These are phyloP conservation scores for Syrphus vitripennis DNA, from an alignment of 2,888 invertebrate genomes.

Conservation along the genomic window DNA sequence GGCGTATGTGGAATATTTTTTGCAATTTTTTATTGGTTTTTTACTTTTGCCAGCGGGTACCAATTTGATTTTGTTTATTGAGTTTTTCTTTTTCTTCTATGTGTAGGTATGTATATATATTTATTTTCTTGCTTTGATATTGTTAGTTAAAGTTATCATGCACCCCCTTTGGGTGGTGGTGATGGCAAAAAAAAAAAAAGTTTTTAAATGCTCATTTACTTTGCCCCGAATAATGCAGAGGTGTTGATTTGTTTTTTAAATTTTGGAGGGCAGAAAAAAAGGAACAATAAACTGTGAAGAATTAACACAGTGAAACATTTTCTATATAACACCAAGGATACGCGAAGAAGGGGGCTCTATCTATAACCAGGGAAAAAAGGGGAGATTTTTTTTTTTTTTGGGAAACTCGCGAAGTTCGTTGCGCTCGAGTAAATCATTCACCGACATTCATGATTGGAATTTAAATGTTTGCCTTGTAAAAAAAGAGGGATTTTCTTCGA, in stretches of 20 bases:
- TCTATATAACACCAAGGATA: neutral
- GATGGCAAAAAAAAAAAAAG: neutral
- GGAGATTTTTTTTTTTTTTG: conserved; percentile 21
- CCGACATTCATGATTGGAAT: conserved; percentile 69
- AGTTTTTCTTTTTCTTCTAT: no score
- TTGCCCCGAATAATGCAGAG: neutral
- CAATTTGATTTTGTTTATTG: neutral
- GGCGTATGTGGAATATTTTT: conserved; percentile 57
- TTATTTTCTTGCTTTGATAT: conserved; percentile 3
- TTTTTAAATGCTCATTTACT: neutral
- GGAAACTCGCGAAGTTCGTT: neutral
- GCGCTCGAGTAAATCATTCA: conserved; percentile 59
- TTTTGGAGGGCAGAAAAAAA: neutral
- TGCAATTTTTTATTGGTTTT: neutral
- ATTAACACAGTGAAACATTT: conserved; percentile 4
- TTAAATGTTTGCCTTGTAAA: conserved; percentile 66
- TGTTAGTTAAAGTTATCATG: conserved; percentile 25
- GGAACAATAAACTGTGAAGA: neutral
- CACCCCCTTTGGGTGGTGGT: neutral
- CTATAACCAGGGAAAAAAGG: neutral
- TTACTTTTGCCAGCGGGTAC: neutral
- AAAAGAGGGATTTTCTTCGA: conserved; percentile 15
- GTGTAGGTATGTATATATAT: no score
- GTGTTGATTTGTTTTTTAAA: neutral
- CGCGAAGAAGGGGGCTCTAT: neutral